Evolutionary conservation across 2,888 invertebrate genomes (phyloP), one percentile per base, ranked within the genome.

Genomic region (Hypsopygia costalis): DNA sequence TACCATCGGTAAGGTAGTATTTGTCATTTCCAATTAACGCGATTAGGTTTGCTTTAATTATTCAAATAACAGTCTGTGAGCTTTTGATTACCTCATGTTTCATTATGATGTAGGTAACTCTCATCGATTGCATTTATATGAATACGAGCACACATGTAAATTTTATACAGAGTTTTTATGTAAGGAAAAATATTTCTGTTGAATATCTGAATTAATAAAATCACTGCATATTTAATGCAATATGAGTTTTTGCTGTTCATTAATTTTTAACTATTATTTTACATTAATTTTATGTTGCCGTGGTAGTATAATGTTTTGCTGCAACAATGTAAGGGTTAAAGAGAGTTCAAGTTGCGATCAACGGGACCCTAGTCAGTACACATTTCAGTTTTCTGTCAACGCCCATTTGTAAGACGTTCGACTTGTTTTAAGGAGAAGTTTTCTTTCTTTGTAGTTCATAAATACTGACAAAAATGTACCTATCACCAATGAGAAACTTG

Each of bases 321-420:
- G 30, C 30, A 5, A 36, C 9, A 30, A 37, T 30, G 30, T 30
- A 4, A 37, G 30, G 30, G 36, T 37, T 37, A 37, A 30, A 36
- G 28, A 30, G 30, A 37, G 30, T 37, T 37, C 30, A 21, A 37
- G 3, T 6, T 25, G 27, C 31, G 21, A 4, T 3, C 2, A 3
- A 16, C 16, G 3, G 4, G 22, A 37, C 34, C 39, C 27, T n/a
- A 16, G 16, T 40, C 37, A 40, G 33, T 42, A 33, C 32, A 35
- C 34, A 37, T 46, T 49, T 40, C 10, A 40, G 39, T 38, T 46
- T 43, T 34, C 28, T 41, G 32, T 44, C 36, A 29, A 37, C 30
- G 25, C 48, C 28, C 39, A 28, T 37, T 44, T 45, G 37, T 38
- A 29, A 34, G 36, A 40, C 37, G 40, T 42, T 41, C 27, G 34